Conservation (phyloP, 2,113 vertebrate genomes). For the Acanthochromis polyacanthus region DNA sequence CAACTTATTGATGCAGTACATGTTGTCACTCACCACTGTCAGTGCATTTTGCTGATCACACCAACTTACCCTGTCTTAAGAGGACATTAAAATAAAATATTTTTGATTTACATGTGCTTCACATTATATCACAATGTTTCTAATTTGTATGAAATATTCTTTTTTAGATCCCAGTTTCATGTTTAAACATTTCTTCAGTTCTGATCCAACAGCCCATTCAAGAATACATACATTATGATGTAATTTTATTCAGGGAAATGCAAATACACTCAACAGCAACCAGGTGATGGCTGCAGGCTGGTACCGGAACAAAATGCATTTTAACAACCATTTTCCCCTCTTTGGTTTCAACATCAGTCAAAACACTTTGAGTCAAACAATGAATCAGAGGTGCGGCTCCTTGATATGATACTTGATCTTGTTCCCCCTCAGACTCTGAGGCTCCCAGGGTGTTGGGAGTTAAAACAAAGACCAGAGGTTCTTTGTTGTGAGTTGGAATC, state of each 20-base stretch:
- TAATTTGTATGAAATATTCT: neutral
- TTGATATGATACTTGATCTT: neutral
- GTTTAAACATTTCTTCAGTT: neutral
- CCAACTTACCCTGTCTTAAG: too few relatives aligned
- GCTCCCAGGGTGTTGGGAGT: neutral
- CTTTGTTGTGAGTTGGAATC: neutral
- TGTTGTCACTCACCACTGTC: too few relatives aligned
- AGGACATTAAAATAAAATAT: too few relatives aligned
- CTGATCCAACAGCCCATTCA: neutral
- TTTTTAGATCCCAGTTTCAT: neutral
- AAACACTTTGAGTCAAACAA: conserved; percentile 3
- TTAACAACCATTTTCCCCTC: conserved; percentile 7
- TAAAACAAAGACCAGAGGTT: neutral
- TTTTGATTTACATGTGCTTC: too few relatives aligned
- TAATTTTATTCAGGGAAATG: neutral
- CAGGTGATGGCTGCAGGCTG: conserved; percentile 19
- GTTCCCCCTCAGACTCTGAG: neutral
- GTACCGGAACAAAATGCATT: neutral
- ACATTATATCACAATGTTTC: neutral
- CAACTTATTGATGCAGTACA: too few relatives aligned
- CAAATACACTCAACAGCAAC: conserved; percentile 8
- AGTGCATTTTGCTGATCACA: too few relatives aligned
- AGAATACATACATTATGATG: conserved; percentile 9
- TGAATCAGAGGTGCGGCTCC: neutral
- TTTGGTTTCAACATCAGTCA: conserved; percentile 1